These are phyloP conservation scores for Drosophila recens DNA, from an alignment of 2,888 invertebrate genomes.

Conservation along the genomic window DNA sequence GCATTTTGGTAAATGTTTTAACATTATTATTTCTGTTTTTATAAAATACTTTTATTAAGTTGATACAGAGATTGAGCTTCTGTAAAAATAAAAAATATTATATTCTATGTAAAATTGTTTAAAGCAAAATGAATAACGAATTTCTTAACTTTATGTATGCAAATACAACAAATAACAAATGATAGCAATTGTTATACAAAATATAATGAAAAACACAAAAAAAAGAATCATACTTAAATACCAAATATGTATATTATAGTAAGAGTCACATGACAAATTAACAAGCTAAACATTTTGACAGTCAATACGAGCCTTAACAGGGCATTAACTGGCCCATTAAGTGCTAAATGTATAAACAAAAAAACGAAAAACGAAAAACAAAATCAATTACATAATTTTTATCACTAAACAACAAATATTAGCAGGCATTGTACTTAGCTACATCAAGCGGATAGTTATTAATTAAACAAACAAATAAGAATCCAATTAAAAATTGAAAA, in stretches of 20 bases:
- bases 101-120: constrained; percentile 57
- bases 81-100: constrained; percentile 38
- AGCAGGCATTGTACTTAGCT: constrained; percentile 64
- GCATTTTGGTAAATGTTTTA: constrained; percentile 57
- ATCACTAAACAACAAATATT: constrained; percentile 47
- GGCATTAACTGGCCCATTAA: constrained; percentile 21
- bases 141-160: constrained; percentile 65
- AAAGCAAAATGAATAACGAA: constrained; percentile 69
- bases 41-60: constrained; percentile 10
- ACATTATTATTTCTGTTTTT: constrained; percentile 7
- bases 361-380: neutral
- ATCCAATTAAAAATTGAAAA: constrained; percentile 49
- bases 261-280: constrained; percentile 40
- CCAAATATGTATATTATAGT: constrained; percentile 42
- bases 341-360: constrained; percentile 21
- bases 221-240: constrained; percentile 15
- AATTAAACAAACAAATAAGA: constrained; percentile 38
- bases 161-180: constrained; percentile 39
- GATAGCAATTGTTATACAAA: constrained; percentile 64
- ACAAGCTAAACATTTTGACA: constrained; percentile 57
- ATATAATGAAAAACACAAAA: constrained; percentile 13
- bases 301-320: constrained; percentile 33
- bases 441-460: constrained; percentile 37
- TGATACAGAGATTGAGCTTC: constrained; percentile 59
- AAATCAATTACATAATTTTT: constrained; percentile 46